Base-by-base conservation (phyloP, 2,888 invertebrate species). In the Drosophila austrosaltans region DNA sequence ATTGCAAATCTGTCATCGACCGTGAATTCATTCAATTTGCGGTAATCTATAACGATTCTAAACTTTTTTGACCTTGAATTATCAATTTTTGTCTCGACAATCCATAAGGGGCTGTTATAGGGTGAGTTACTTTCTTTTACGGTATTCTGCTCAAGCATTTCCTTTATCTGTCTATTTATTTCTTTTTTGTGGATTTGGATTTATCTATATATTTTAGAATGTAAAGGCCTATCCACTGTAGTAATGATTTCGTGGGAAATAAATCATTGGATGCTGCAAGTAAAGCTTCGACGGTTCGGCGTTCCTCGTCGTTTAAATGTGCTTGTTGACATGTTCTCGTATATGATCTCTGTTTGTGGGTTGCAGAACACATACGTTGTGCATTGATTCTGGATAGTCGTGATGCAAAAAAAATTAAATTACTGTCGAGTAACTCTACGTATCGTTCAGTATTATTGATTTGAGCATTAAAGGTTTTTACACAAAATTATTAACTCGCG, bases 1-100 rank as follows among this genome's bases (percentile, higher is more conserved):
- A 65, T 59, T 56, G 69, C 65, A 53, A 56, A 69, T 40, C 66
- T 66, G n/a, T 69, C 64, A 58, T 61, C 53, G 30, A 69, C 39
- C 8, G 69, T 69, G 22, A 61, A 32, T 69, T 69, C 57, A 10
- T 68, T 68, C 8, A 53, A 28, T 53, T 53, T 53, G 6, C 53
- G 53, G 53, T 25, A 53, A 25, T 53, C 53, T 8, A 25, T 22
- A 10, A 53, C 53, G 22, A 53, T 4, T 53, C 25, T 3, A 5
- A 22, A 53, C 28, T 53, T 53, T 22, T 22, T 22, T 25, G 10
- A 7, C 22, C 53, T 25, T 8, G 53, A 53, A 53, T 25, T 53
- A 22, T 22, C 22, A 12, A 53, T 7, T 25, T 25, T 53, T 53
- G 25, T 10, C 53, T 53, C 28, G 28, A 16, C 16, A 16, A 16